phyloP scores from a whole-genome alignment of 2,797 vertebrate genomes.

The Anabas testudineus region DNA sequence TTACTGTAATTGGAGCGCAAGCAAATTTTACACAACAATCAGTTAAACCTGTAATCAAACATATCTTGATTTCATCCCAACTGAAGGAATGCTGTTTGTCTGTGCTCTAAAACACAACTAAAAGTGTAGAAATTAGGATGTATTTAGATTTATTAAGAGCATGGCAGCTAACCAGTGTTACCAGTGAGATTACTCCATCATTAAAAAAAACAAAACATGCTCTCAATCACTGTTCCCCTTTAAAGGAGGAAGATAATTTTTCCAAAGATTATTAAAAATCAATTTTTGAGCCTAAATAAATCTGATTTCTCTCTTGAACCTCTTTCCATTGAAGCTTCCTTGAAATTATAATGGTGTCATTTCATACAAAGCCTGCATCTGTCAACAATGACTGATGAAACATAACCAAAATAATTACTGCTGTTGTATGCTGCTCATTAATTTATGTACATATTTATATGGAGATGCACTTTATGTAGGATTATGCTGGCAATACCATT shows the following conservation, averaged over 20 bases:
- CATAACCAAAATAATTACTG: background rate
- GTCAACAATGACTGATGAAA: background rate
- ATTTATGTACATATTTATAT: background rate
- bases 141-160: background rate
- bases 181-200: background rate
- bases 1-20: background rate
- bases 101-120: background rate
- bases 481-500: background rate
- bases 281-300: background rate
- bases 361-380: background rate
- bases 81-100: background rate
- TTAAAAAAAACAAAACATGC: background rate
- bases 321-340: background rate
- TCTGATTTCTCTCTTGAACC: background rate
- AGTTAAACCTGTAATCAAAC: too few relatives aligned
- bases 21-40: background rate
- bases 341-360: background rate
- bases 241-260: background rate
- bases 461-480: background rate
- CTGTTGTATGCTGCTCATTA: background rate
- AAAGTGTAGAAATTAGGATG: conserved; percentile 2
- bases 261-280: conserved; percentile 2
- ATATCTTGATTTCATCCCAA: too few relatives aligned
- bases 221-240: background rate
- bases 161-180: background rate